Base-by-base conservation (phyloP, 2,113 vertebrate species). In the Dipodomys ordii region DNA sequence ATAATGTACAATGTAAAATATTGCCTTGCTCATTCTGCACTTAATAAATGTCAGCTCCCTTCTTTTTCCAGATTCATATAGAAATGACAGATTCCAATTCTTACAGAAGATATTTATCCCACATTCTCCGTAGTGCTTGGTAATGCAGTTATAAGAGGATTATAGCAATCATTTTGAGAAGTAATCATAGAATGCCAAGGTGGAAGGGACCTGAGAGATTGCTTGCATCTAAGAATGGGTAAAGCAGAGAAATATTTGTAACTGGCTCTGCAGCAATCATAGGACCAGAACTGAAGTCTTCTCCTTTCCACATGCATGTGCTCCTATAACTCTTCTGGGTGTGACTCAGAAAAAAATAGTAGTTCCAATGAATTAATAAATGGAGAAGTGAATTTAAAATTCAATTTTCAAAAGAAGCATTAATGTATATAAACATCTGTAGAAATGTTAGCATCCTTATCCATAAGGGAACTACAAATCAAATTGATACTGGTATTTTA, bases 11-110 rank as follows among this genome's bases (percentile, higher is more conserved):
- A 39, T 79, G 49, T 67, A 94, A 96, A 62, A 81, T 25, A 93
- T 65, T 79, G 4, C 18, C 30, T 92, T 78, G 35, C 53, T 90
- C 89, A 92, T 39, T 90, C 57, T 13, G 89, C 71, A 90, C 79
- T 93, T 94, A 94, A 90, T 93, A 96, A 90, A 94, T 94, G 67
- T 94, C 92, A 95, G 18, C 53, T 83, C 35, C 25, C 20, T 92
- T 81, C 32, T 60, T 67, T 85, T 96, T 69, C 46, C 46, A 90
- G 81, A 90, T 90, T 19, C 84, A 67, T 64, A 90, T 18, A 67
- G 28, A 95, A 96, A 81, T 85, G 77, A 85, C 57, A 90, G n/a
- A 92, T 83, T 82, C 53, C 57, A 95, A 44, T 85, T 90, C 80
- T 87, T 25, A 85, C 60, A 95, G 82, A 89, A 94, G 60, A 90